Evolutionary conservation across 2,797 vertebrate species (phyloP).

Genomic region (Alouatta caraya): DNA sequence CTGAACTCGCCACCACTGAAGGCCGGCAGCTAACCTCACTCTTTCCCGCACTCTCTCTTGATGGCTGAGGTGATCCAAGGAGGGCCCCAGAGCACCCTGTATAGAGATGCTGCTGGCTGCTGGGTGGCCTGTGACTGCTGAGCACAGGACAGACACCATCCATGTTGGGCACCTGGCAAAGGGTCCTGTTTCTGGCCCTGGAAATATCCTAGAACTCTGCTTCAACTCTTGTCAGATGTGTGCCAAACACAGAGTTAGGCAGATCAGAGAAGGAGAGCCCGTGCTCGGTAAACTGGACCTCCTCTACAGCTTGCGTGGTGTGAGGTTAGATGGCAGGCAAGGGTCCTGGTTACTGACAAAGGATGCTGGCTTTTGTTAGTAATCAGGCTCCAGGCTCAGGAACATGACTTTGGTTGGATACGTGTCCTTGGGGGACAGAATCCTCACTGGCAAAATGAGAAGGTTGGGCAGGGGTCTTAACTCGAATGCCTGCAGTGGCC

Average conservation of each 20-base stretch:
- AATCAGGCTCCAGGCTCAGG: not conserved
- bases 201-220: not conserved
- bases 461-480: not conserved
- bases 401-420: not conserved
- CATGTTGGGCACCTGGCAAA: not conserved
- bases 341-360: not conserved
- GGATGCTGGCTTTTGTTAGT: not conserved
- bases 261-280: not conserved
- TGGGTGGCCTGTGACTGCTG: not conserved
- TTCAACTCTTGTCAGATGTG: not conserved
- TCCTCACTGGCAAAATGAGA: not conserved
- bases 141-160: not conserved
- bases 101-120: not conserved
- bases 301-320: not conserved
- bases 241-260: not conserved
- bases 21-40: not conserved
- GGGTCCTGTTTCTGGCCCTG: too few species aligned
- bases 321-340: not conserved
- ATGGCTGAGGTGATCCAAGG: not conserved
- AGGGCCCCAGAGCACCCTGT: not conserved
- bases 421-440: not conserved
- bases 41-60: not conserved
- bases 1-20: accelerated
- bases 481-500: not conserved
- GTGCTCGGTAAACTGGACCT: not conserved